These are phyloP conservation scores for Nymphalis polychloros DNA, from an alignment of 2,888 invertebrate genomes.

Conservation along the genomic window DNA sequence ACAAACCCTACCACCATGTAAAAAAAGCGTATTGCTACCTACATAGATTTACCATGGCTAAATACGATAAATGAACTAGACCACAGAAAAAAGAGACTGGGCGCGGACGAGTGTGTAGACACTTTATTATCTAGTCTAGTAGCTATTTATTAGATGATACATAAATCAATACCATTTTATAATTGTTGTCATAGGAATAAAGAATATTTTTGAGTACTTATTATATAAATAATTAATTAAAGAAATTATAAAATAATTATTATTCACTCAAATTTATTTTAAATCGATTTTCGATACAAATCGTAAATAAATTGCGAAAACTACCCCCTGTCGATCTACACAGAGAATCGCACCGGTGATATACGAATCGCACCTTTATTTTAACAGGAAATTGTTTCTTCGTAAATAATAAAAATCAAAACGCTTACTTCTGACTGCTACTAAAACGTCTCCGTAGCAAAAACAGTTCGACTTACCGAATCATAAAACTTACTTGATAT, in stretches of 20 bases:
- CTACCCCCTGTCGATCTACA: constrained; percentile 31
- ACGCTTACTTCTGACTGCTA: constrained; percentile 53
- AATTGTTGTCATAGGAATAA: no score
- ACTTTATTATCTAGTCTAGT: no score
- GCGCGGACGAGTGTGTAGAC: no score
- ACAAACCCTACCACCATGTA: no score
- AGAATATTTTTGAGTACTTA: no score
- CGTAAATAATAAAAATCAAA: constrained; percentile 56
- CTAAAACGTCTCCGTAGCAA: constrained; percentile 44
- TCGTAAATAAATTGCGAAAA: constrained; percentile 22
- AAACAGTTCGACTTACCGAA: background rate
- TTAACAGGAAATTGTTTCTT: constrained; percentile 64
- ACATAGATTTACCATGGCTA: no score
- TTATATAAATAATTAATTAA: background rate
- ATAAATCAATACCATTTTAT: no score
- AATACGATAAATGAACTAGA: no score
- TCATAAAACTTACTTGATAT: constrained; percentile 22
- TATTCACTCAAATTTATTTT: background rate
- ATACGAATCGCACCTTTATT: constrained; percentile 49
- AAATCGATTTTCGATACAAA: constrained; percentile 4
- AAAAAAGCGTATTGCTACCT: no score
- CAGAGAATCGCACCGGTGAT: constrained; percentile 49
- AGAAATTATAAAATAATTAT: constrained; percentile 1
- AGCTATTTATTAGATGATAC: no score
- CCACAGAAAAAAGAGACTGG: no score